phyloP scores from a whole-genome alignment of 1,140 invertebrate genomes.

The Eumaeus atala region DNA sequence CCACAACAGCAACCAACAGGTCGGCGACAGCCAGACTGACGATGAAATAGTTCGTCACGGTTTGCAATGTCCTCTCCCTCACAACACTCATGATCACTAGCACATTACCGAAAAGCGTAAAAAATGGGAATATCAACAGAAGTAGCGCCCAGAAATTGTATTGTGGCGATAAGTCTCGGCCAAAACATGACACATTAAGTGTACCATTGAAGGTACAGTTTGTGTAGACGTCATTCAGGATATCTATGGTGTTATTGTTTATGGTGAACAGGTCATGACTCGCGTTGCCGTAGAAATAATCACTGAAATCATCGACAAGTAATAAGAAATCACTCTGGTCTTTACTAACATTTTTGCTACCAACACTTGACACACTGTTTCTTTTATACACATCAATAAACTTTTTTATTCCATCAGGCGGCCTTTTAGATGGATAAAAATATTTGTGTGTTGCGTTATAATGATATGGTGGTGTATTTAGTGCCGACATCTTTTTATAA shows the following conservation, averaged over 20 bases:
- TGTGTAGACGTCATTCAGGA: slow-evolving; percentile 54
- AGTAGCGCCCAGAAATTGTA: slow-evolving; percentile 88
- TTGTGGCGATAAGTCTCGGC: slow-evolving; percentile 38
- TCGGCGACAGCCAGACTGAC: slow-evolving; percentile 98
- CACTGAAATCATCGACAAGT: slow-evolving; percentile 76
- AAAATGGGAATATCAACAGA: slow-evolving; percentile 91
- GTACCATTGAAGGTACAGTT: slow-evolving; percentile 71
- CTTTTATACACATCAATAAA: slow-evolving; percentile 20
- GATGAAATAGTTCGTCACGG: slow-evolving; percentile 99
- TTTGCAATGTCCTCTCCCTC: slow-evolving; percentile 91
- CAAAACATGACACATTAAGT: slow-evolving; percentile 66
- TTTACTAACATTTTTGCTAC: slow-evolving; percentile 53
- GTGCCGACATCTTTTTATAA: slow-evolving; percentile 21
- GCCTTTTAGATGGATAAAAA: slow-evolving; percentile 46
- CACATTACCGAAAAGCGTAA: slow-evolving; percentile 97
- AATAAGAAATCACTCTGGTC: slow-evolving; percentile 64
- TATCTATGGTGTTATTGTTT: slow-evolving; percentile 40
- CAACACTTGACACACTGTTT: slow-evolving; percentile 16
- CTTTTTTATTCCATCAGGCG: slow-evolving; percentile 33
- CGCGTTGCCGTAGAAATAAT: slow-evolving; percentile 75
- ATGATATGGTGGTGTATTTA: slow-evolving; percentile 22
- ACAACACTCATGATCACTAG: slow-evolving; percentile 96
- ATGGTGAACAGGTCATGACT: slow-evolving; percentile 54
- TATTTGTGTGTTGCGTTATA: slow-evolving; percentile 27
- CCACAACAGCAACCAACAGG: slow-evolving; percentile 94